A percentile compares a stretch with the other conserved stretches of the same genome.
Conservation (phyloP, 2,113 vertebrate genomes). For the Laticauda laticaudata region DNA sequence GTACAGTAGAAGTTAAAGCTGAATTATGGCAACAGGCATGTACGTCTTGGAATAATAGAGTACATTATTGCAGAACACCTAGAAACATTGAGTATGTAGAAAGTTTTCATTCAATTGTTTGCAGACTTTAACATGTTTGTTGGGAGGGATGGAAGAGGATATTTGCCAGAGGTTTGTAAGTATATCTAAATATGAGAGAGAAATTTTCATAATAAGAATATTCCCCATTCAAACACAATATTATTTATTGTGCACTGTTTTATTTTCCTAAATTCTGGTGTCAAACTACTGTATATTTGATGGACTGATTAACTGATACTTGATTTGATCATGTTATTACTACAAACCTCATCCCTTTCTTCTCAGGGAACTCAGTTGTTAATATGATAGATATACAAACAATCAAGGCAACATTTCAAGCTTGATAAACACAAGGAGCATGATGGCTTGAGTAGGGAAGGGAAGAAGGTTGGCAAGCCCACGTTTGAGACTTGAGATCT, state of each 20-base stretch:
- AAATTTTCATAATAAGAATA: not conserved
- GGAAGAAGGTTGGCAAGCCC: no score
- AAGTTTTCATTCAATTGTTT: not conserved
- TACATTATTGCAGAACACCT: not conserved
- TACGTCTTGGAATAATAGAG: not conserved
- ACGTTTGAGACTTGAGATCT: no score
- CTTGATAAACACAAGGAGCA: not conserved
- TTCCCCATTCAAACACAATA: not conserved
- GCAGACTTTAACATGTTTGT: not conserved
- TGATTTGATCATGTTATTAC: not conserved
- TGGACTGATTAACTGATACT: not conserved
- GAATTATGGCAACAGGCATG: conserved; percentile 14
- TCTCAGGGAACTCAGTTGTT: not conserved
- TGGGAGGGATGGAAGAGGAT: not conserved
- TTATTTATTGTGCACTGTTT: not conserved
- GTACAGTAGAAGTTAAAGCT: conserved; percentile 19
- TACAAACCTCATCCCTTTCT: not conserved
- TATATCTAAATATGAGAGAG: not conserved
- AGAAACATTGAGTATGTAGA: not conserved
- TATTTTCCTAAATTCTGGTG: not conserved
- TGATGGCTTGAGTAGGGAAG: no score
- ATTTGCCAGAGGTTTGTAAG: not conserved
- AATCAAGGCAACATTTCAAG: not conserved
- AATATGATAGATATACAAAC: not conserved
- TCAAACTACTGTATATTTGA: not conserved